A percentile compares a stretch with the other conserved stretches of the same genome.
These are phyloP conservation scores for Rafetus swinhoei DNA, from an alignment of 2,113 vertebrate species.

Conservation along the genomic window DNA sequence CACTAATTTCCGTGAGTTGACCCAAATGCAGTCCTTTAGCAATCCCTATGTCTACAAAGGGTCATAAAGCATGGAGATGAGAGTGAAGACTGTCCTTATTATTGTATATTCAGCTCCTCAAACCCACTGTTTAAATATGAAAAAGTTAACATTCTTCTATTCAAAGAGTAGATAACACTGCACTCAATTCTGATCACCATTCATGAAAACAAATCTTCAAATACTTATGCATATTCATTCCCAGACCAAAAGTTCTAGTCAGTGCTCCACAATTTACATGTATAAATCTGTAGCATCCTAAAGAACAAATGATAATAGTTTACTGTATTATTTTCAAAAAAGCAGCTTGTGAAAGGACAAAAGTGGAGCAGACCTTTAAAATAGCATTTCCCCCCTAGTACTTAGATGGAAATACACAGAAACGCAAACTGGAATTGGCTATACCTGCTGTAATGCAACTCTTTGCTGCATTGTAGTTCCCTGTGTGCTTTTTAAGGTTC, in stretches of 20 bases:
- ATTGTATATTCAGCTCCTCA: background rate
- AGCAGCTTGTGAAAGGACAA: background rate
- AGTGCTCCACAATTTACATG: background rate
- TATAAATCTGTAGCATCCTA: background rate
- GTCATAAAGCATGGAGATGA: background rate
- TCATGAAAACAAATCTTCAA: background rate
- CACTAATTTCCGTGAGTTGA: background rate
- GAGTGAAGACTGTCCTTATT: background rate
- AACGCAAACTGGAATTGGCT: background rate
- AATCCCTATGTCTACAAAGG: background rate
- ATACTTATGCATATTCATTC: background rate
- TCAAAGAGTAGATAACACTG: background rate
- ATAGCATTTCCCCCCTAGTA: background rate
- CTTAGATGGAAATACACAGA: background rate
- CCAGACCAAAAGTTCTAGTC: background rate
- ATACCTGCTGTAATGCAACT: background rate
- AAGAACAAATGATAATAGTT: background rate
- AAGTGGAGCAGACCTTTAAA: background rate
- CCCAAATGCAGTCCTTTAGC: background rate
- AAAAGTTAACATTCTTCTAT: background rate
- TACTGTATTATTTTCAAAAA: background rate
- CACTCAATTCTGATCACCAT: background rate
- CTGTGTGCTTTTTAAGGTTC: background rate
- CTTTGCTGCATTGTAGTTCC: background rate
- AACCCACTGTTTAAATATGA: background rate